Percentiles rank a stretch among this genome's conserved stretches.
Evolutionary conservation across 2,797 vertebrate species (phyloP).

Genomic region (Antrozous pallidus): DNA sequence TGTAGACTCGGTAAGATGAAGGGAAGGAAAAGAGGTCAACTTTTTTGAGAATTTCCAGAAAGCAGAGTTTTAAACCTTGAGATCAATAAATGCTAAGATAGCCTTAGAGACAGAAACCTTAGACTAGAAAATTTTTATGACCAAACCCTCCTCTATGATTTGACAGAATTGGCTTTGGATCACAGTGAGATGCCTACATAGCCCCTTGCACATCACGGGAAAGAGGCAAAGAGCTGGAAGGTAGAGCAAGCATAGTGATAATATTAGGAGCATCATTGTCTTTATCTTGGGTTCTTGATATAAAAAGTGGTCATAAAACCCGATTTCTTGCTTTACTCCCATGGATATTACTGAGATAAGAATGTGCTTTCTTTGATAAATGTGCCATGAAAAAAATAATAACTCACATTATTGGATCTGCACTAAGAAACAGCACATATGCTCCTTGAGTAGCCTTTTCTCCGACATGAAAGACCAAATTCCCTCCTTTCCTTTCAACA

Average conservation of each 20-base stretch:
- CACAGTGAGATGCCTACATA: no score
- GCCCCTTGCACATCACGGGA: background rate
- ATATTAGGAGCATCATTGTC: background rate
- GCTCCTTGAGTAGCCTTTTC: background rate
- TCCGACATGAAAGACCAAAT: background rate
- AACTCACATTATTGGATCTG: background rate
- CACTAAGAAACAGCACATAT: background rate
- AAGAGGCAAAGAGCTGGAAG: background rate
- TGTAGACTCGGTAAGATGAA: background rate
- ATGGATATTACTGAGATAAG: conserved; percentile 43
- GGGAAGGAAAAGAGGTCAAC: background rate
- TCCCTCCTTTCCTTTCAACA: background rate
- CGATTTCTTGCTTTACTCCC: conserved; percentile 2
- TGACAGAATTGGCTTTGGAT: background rate
- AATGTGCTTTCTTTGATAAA: conserved; percentile 1
- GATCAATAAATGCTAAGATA: conserved; percentile 12
- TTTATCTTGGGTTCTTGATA: background rate
- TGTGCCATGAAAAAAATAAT: background rate
- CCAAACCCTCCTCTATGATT: background rate
- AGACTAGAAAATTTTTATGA: background rate
- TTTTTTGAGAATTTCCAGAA: background rate
- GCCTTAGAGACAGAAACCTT: background rate
- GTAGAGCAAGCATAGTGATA: background rate
- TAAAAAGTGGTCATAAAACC: background rate
- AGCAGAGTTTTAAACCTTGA: background rate